Conservation (phyloP, 2,888 invertebrate species). For the Apodemia mormo region DNA sequence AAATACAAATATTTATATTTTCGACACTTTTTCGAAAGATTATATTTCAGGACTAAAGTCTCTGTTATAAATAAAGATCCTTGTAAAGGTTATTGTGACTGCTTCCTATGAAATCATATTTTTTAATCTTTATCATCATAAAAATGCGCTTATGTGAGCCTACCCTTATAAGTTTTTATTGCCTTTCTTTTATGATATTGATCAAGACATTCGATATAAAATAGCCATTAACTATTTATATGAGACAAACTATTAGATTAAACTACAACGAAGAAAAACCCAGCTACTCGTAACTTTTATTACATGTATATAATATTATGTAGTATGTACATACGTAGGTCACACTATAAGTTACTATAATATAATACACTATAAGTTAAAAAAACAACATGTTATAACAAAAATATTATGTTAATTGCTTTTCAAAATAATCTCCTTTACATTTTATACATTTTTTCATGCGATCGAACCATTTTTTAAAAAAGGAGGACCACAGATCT, state of each 20-base stretch:
- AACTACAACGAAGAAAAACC: not conserved
- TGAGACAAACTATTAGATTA: constrained; percentile 1
- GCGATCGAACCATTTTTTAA: too few relatives aligned
- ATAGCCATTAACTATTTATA: constrained; percentile 16
- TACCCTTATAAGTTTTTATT: constrained; percentile 52
- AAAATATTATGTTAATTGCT: too few relatives aligned
- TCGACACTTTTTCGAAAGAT: too few relatives aligned
- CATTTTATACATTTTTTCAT: too few relatives aligned
- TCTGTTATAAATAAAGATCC: too few relatives aligned
- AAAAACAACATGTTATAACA: too few relatives aligned
- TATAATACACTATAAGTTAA: too few relatives aligned
- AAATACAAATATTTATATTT: not conserved
- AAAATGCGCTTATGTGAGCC: not conserved
- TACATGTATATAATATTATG: not conserved
- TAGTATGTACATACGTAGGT: too few relatives aligned
- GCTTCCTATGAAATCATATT: not conserved
- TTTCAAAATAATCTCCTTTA: too few relatives aligned
- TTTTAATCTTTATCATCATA: not conserved
- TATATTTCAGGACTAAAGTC: too few relatives aligned
- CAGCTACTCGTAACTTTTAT: not conserved
- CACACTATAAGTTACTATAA: too few relatives aligned
- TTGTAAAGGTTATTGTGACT: not conserved
- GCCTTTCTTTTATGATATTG: constrained; percentile 71
- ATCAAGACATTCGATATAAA: constrained; percentile 62
- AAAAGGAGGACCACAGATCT: too few relatives aligned